Conservation (phyloP, 2,888 invertebrate genomes). For the Thumatha senex region DNA sequence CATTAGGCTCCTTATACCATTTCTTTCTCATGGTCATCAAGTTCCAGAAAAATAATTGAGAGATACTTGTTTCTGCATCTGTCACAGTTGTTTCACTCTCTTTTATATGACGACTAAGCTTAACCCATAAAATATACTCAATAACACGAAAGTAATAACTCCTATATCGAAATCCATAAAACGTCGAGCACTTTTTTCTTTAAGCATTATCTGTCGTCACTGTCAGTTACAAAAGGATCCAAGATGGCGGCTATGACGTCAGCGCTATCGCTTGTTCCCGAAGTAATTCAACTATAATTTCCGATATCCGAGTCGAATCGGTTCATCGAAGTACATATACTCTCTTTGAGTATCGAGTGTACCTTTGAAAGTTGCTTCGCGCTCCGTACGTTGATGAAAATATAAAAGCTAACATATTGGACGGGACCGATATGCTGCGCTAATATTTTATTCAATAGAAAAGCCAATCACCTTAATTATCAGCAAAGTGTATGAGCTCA, state of each 20-base stretch:
- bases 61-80: no score
- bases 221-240: conserved; percentile 35
- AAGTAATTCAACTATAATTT: conserved; percentile 47
- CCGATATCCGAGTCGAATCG: conserved; percentile 44
- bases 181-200: conserved; percentile 1
- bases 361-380: conserved; percentile 39
- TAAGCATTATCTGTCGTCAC: conserved; percentile 27
- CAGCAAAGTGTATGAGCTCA: no score
- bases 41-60: no score
- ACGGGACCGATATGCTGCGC: neutral
- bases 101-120: neutral
- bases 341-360: conserved; percentile 39
- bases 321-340: conserved; percentile 29
- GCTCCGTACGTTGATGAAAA: conserved; percentile 20
- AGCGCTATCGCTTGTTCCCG: conserved; percentile 40
- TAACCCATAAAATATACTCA: neutral
- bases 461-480: no score
- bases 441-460: no score
- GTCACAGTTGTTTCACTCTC: no score
- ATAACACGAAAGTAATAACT: neutral
- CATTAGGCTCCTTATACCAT: no score
- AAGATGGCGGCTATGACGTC: conserved; percentile 38
- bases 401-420: conserved; percentile 26
- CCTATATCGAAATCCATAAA: conserved; percentile 2
- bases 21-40: no score